Conservation (phyloP, 2,113 vertebrate genomes). For the Laticauda colubrina region DNA sequence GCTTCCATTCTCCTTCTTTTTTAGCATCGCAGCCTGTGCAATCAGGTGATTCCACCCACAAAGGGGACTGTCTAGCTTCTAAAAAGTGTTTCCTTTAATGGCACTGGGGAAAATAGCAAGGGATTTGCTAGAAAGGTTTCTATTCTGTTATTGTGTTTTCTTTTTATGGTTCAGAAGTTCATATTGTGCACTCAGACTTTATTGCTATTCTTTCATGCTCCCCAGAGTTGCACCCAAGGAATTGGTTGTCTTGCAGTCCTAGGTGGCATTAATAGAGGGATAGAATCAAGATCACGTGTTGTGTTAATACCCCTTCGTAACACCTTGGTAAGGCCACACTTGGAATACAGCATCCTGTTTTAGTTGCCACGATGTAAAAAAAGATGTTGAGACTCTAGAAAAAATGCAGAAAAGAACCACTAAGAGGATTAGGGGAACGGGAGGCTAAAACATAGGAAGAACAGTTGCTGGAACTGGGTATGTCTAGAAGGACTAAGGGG, state of each 20-base stretch:
- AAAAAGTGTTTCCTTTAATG: background rate
- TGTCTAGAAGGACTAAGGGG: background rate
- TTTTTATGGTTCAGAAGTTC: background rate
- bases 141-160: background rate
- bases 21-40: background rate
- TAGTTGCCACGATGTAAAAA: no score
- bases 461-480: background rate
- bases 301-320: background rate
- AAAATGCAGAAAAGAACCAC: background rate
- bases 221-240: background rate
- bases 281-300: background rate
- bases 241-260: background rate
- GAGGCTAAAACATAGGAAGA: background rate
- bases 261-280: background rate
- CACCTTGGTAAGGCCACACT: no score
- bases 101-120: background rate
- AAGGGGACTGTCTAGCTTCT: background rate
- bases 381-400: background rate
- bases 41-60: fast-evolving
- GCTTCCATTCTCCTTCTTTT: background rate
- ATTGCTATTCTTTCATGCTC: background rate
- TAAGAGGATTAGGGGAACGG: background rate
- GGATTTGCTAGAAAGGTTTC: background rate
- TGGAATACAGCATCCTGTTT: no score
- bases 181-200: background rate